Evolutionary conservation across 2,113 vertebrate genomes (phyloP).

Genomic region (Oncorhynchus clarkii): DNA sequence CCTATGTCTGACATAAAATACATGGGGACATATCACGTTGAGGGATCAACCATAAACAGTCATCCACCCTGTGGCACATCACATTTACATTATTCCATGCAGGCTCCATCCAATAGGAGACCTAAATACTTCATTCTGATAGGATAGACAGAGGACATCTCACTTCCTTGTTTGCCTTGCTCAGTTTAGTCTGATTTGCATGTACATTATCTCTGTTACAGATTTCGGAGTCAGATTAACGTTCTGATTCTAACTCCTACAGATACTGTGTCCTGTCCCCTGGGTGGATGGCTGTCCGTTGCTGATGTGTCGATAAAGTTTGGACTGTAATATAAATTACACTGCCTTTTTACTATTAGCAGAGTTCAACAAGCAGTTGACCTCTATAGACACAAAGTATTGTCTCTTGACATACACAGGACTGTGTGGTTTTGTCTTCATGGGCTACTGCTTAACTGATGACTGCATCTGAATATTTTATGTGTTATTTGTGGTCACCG

Average conservation of each 20-base stretch:
- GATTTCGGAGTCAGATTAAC: neutral
- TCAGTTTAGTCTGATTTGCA: neutral
- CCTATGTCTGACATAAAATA: neutral
- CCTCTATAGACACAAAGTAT: no score
- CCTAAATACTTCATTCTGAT: neutral
- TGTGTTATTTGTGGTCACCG: no score
- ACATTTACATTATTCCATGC: constrained; percentile 2
- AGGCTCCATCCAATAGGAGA: neutral
- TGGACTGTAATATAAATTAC: neutral
- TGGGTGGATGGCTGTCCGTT: neutral
- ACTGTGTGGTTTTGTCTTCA: neutral
- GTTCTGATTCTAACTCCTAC: no score
- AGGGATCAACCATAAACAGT: neutral
- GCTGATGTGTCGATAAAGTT: neutral
- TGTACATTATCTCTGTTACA: neutral
- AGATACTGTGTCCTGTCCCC: no score
- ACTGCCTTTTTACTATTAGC: neutral
- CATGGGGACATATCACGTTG: neutral
- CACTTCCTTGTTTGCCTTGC: neutral
- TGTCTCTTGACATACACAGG: no score
- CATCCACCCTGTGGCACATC: neutral
- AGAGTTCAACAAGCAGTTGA: no score
- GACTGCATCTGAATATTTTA: neutral
- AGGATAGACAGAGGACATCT: neutral
- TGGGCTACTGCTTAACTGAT: neutral